Percentiles rank a stretch among this genome's conserved stretches.
Evolutionary conservation across 2,113 vertebrate genomes (phyloP).

Genomic region (Phoenicopterus ruber): DNA sequence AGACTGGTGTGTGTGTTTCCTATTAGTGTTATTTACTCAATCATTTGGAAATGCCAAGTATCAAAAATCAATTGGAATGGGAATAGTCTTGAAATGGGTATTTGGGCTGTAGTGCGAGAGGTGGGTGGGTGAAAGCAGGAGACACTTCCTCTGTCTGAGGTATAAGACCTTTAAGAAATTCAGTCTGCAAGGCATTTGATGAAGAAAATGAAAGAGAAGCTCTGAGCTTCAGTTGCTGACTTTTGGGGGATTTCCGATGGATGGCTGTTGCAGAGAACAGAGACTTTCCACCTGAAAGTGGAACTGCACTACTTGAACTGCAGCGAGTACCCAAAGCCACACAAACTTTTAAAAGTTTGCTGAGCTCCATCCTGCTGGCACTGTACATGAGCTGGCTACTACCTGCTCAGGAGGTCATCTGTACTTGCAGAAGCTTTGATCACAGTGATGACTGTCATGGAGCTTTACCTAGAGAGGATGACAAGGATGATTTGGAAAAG

Average conservation of each 20-base stretch:
- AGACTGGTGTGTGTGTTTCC: background rate
- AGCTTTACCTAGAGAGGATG: background rate
- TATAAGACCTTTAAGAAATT: background rate
- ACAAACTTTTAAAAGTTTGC: background rate
- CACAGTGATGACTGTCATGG: background rate
- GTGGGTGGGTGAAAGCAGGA: background rate
- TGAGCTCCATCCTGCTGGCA: background rate
- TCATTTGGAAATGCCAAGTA: background rate
- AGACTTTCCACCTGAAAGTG: background rate
- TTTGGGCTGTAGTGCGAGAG: background rate
- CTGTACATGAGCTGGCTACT: fast-evolving
- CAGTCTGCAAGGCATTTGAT: background rate
- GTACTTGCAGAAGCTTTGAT: background rate
- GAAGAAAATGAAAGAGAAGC: background rate
- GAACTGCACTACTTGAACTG: background rate
- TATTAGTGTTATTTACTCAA: background rate
- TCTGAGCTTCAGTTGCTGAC: background rate
- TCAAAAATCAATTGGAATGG: background rate
- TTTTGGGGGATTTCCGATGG: background rate
- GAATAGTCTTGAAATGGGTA: background rate
- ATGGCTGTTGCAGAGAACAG: background rate
- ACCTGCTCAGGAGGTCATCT: background rate
- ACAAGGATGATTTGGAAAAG: background rate
- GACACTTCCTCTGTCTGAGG: background rate
- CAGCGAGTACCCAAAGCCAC: background rate